Percentiles rank a stretch among this genome's conserved stretches.
These are phyloP conservation scores for Drosophila rufa DNA, from an alignment of 1,140 invertebrate species.

Conservation along the genomic window DNA sequence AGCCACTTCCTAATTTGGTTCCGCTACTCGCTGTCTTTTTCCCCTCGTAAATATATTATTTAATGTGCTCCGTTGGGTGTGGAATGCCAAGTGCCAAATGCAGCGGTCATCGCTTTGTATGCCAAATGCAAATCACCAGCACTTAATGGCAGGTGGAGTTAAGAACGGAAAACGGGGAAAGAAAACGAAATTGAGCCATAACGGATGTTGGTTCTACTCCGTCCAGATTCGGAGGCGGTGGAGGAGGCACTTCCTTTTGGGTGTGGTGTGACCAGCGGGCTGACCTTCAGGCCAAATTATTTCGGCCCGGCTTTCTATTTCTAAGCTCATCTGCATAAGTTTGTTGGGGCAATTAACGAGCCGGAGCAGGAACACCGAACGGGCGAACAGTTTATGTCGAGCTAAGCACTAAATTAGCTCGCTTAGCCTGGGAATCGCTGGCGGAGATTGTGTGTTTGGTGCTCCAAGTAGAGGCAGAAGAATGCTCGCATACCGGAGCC, in stretches of 20 bases:
- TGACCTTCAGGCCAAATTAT: slow-evolving; percentile 72
- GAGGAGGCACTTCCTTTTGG: slow-evolving; percentile 54
- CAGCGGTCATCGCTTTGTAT: slow-evolving; percentile 50
- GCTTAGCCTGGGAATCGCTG: slow-evolving; percentile 48
- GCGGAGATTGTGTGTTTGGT: slow-evolving; percentile 12
- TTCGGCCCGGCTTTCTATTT: slow-evolving; percentile 67
- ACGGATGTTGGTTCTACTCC: slow-evolving; percentile 48
- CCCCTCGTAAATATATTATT: slow-evolving; percentile 66
- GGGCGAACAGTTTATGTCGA: slow-evolving; percentile 38
- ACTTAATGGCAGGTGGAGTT: slow-evolving; percentile 1
- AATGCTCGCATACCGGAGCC: slow-evolving; percentile 66
- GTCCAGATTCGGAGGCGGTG: slow-evolving; percentile 35
- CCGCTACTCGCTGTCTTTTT: slow-evolving; percentile 67
- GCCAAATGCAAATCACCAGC: slow-evolving; percentile 39
- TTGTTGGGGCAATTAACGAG: slow-evolving; percentile 13
- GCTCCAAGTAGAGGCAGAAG: slow-evolving; percentile 6
- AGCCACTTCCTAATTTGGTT: slow-evolving; percentile 84
- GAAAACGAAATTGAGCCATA: slow-evolving; percentile 75
- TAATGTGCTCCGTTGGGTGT: slow-evolving; percentile 62
- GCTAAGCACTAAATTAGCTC: slow-evolving; percentile 67
- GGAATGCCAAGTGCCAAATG: slow-evolving; percentile 73
- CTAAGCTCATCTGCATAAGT: slow-evolving; percentile 35
- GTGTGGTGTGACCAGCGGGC: slow-evolving; percentile 16
- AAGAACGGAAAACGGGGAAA: slow-evolving; percentile 25
- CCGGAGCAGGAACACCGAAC: slow-evolving; percentile 37